Evolutionary conservation across 2,113 vertebrate genomes (phyloP).

Genomic region (Hymenochirus boettgeri): DNA sequence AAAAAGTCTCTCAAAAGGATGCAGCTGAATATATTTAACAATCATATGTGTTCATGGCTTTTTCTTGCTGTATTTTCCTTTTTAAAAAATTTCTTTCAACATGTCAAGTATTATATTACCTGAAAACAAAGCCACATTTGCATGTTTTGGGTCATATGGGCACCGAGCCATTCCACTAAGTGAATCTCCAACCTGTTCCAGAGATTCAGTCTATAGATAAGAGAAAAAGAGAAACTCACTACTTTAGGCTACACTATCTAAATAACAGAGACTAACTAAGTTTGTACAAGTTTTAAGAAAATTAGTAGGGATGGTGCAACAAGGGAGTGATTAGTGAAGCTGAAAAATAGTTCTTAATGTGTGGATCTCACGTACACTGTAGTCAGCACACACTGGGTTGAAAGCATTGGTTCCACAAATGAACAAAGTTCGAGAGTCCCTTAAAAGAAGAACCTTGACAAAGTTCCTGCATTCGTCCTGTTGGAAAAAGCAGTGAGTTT

Average conservation of each 20-base stretch:
- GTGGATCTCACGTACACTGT: slow-evolving; percentile 74
- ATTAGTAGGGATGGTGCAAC: too few relatives aligned
- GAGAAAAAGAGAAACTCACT: not conserved
- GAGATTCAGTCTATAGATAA: slow-evolving; percentile 73
- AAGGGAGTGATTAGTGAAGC: too few relatives aligned
- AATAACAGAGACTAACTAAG: too few relatives aligned
- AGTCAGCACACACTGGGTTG: slow-evolving; percentile 91
- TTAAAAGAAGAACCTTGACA: slow-evolving; percentile 85
- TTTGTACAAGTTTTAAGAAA: slow-evolving; percentile 9
- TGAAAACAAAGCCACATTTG: slow-evolving; percentile 90
- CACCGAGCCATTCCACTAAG: slow-evolving; percentile 95
- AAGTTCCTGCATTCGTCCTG: slow-evolving; percentile 96
- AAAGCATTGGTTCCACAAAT: slow-evolving; percentile 94
- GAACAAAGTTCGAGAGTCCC: slow-evolving; percentile 76
- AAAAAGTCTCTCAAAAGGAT: too few relatives aligned
- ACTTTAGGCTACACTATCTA: too few relatives aligned
- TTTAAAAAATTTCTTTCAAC: not conserved
- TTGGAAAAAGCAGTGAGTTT: not conserved
- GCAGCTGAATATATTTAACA: not conserved
- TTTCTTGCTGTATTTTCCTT: not conserved
- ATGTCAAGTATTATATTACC: slow-evolving; percentile 62
- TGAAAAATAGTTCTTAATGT: too few relatives aligned
- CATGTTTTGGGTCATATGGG: slow-evolving; percentile 92
- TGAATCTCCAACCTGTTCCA: slow-evolving; percentile 81
- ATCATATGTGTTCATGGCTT: not conserved